Base-by-base conservation (phyloP, 1,140 invertebrate species). In the Cepaea nemoralis region DNA sequence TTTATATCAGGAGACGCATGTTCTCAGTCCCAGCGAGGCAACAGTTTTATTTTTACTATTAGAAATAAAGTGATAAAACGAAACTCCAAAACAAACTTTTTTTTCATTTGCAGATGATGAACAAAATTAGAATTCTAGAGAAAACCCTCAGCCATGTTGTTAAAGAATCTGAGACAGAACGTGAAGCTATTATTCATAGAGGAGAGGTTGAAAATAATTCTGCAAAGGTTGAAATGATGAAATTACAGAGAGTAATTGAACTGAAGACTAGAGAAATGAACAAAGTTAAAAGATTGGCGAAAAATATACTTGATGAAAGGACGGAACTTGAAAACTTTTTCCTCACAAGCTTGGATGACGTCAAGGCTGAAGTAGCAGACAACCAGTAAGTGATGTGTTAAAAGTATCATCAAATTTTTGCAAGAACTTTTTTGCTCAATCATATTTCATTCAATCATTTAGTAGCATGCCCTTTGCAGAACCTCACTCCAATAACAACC, bases 321-420 rank as follows among this genome's bases (percentile, higher is more conserved):
- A 91, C 90, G 78, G 91, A 92, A 78, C 86, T 92, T 39, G 91
- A 92, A 78, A 76, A 88, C 80, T 92, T 92, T 78, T 92, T 92
- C 84, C 78, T 91, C 35, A 87, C 90, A 33, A 84, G 89, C 0
- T 80, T 92, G 31, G 88, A 91, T 48, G 84, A 91, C 70, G 91
- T 92, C 31, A 88, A 88, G 84, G 69, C 81, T 37, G 90, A 92
- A 87, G 91, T 92, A 67, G 81, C 83, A 63, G 84, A 85, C 33
- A 91, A 91, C 80, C 90, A 90, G 90, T 91, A 83, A 87, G 88
- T 88, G 14, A 22, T 16, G 37, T 48, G 19, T 35, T 50, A 12
- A n/a, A n/a, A n/a, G n/a, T n/a, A n/a, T n/a, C n/a, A n/a, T n/a
- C n/a, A n/a, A n/a, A n/a, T n/a, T n/a, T n/a, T n/a, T n/a, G n/a